A percentile compares a stretch with the other conserved stretches of the same genome.
Conservation (phyloP, 2,113 vertebrate genomes). For the Galeopterus variegatus region DNA sequence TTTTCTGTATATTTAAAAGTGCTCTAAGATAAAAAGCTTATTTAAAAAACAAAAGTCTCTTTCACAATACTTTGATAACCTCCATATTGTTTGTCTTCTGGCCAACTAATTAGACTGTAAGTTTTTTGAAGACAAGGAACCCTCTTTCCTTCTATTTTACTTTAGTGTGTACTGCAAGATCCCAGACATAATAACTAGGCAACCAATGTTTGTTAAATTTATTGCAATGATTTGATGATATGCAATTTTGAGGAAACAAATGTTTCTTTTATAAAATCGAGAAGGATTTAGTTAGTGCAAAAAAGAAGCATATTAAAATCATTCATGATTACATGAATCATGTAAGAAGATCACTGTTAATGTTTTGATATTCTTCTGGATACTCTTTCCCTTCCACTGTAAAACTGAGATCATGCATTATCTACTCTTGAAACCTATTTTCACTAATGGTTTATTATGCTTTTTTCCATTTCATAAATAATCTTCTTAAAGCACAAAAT, state of each 20-base stretch:
- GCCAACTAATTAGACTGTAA: not conserved
- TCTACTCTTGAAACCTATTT: conserved; percentile 41
- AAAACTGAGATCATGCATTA: not conserved
- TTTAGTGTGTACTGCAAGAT: not conserved
- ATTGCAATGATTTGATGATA: not conserved
- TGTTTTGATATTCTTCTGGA: conserved; percentile 4
- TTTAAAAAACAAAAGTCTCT: not conserved
- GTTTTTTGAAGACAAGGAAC: not conserved
- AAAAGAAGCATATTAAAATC: not conserved
- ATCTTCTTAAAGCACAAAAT: conserved; percentile 32
- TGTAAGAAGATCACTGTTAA: not conserved
- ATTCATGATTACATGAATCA: not conserved
- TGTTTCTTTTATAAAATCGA: not conserved
- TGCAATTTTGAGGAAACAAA: not conserved
- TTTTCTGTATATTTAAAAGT: conserved; percentile 32
- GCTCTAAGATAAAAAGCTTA: not conserved
- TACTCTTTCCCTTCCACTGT: not conserved
- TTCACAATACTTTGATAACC: not conserved
- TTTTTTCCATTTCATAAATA: conserved; percentile 23
- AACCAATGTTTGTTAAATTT: conserved; percentile 22
- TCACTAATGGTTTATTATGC: not conserved
- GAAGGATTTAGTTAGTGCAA: conserved; percentile 49
- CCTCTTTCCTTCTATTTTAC: not conserved
- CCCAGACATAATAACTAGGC: not conserved
- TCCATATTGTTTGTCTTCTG: not conserved